Evolutionary conservation across 2,797 vertebrate species (phyloP), one percentile per base, ranked within the genome.

Genomic region (Stomatorhinus walkeri): DNA sequence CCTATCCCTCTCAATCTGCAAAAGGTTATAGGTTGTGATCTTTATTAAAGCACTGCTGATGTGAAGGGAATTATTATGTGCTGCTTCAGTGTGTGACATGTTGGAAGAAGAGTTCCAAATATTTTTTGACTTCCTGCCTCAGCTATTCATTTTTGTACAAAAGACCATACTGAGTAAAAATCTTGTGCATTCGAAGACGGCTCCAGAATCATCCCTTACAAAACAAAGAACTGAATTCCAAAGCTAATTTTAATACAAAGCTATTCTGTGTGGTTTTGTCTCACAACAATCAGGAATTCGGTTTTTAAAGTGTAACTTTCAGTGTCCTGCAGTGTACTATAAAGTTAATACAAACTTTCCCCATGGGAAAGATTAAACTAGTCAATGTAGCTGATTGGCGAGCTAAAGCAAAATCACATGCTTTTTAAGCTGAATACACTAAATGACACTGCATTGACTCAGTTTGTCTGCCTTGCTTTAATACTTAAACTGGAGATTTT

Each of bases 11-110:
- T 24, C n/a, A 5, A 28, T 12, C 46, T 10, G 40, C 46, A 83
- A 43, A 83, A 83, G 46, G 19, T 16, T 22, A 87, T 12, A 56
- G 51, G 85, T 22, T 87, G 85, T 87, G 85, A 87, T 87, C 85
- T 87, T 22, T 56, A 87, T 59, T 56, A 59, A 59, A 40, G 28
- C 85, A 87, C 28, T 19, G 16, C 51, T 49, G 46, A n/a, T 87
- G 32, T 10, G 22, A 43, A 87, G 28, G 32, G n/a, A 43, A 28
- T 40, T 7, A 87, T 87, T 4, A 87, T 85, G 12, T 16, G 48
- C 22, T 28, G 24, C 32, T 85, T 24, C 22, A 24, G 48, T 22
- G 9, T 7, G 14, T 28, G 19, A 87, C 52, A 56, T 43, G 56
- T 87, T 32, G 40, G 32, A 56, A 87, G 52, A 22, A 43, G 5